A percentile compares a stretch with the other conserved stretches of the same genome.
Conservation (phyloP, 2,888 invertebrate species). For the Deroplatys truncata region DNA sequence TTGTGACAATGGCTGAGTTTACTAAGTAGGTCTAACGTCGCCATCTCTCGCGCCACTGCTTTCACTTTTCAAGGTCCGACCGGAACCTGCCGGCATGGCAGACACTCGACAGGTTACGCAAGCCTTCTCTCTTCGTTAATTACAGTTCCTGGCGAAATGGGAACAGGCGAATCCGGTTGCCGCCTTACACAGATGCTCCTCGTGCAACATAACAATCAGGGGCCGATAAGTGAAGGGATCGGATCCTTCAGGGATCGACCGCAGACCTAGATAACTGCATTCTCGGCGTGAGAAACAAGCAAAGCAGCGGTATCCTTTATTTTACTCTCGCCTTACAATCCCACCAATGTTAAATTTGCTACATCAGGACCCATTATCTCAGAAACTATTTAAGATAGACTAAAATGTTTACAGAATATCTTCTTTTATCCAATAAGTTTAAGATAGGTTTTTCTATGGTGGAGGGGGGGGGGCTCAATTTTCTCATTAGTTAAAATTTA, state of each 20-base stretch:
- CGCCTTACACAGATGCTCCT: background rate
- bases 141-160: background rate
- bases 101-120: background rate
- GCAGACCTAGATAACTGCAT: too few relatives aligned
- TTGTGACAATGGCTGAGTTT: background rate
- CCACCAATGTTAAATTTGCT: too few relatives aligned
- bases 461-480: too few relatives aligned
- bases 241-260: background rate
- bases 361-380: too few relatives aligned
- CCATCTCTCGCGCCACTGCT: background rate
- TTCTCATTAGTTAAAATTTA: too few relatives aligned
- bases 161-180: background rate
- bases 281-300: too few relatives aligned
- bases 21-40: background rate
- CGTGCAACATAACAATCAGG: background rate
- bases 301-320: too few relatives aligned
- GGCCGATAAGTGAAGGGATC: background rate
- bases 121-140: background rate
- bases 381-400: too few relatives aligned
- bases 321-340: too few relatives aligned
- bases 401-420: too few relatives aligned
- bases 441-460: too few relatives aligned
- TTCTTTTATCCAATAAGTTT: too few relatives aligned
- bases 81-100: background rate
- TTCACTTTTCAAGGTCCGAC: slow-evolving; percentile 6